Evolutionary conservation across 2,888 invertebrate genomes (phyloP), one percentile per base, ranked within the genome.

Genomic region (Limenitis arthemis): DNA sequence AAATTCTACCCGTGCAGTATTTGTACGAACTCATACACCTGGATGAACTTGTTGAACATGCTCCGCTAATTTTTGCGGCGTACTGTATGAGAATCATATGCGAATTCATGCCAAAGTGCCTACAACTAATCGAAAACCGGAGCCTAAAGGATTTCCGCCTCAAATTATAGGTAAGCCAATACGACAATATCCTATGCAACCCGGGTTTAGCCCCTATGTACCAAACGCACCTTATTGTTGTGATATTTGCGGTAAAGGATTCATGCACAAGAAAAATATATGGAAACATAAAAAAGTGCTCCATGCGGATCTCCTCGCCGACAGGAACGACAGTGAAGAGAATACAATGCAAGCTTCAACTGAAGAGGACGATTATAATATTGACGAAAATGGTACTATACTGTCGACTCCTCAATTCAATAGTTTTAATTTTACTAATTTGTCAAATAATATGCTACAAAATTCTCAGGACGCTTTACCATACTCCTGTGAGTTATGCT

Each of bases 201-300:
- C 76, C 7, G 73, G 72, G 31, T 73, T 77, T 58, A 69, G 79
- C 34, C 67, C 76, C 11, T 83, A 77, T 56, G 83, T 86, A 61
- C 83, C 85, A 53, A 84, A 85, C 49, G 87, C 87, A 49, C 87
- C 78, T 42, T 89, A 88, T 60, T 86, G 86, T 38, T 91, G 91
- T 67, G 89, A 91, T 55, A 80, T 89, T 42, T 91, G 91, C 60
- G 90, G 91, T n/a, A 89, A 90, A 67, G 87, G 87, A 32, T 87
- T 87, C 60, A 84, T 86, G 79, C 87, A 87, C 57, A 87, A 87
- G 72, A 87, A 87, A 62, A 87, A 87, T 65, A 87, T 87, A 54
- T 87, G 87, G 87, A 87, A 87, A 63, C 87, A 87, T 59, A 87
- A 87, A 65, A 87, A 87, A 66, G 83, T 89, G 1, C 63, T 87